Percentiles rank a stretch among this genome's conserved stretches.
Conservation (phyloP, 2,113 vertebrate species). For the Sphyrna mokarran region DNA sequence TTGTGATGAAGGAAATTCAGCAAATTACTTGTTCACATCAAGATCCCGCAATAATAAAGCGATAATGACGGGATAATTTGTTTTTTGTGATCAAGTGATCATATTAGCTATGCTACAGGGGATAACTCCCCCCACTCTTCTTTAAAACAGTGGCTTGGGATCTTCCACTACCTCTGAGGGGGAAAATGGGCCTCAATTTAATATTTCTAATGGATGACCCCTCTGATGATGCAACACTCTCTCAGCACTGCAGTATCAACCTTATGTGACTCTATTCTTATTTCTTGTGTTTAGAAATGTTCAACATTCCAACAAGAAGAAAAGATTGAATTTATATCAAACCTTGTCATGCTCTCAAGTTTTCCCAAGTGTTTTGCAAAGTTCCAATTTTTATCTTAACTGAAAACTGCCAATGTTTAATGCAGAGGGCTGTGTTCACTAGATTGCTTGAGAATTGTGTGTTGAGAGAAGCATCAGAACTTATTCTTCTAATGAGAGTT, state of each 20-base stretch:
- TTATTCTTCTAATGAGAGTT: neutral
- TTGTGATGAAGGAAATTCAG: neutral
- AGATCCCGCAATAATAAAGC: neutral
- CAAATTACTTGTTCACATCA: neutral
- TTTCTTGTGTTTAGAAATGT: neutral
- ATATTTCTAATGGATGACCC: neutral
- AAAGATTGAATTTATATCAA: neutral
- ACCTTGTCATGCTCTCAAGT: neutral
- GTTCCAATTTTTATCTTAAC: neutral
- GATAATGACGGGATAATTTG: neutral
- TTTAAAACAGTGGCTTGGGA: neutral
- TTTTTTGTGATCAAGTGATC: neutral
- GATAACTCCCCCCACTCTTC: neutral
- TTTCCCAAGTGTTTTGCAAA: neutral
- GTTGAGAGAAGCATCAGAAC: neutral
- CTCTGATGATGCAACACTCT: neutral
- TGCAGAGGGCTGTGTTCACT: neutral
- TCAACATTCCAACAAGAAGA: neutral
- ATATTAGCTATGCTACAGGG: neutral
- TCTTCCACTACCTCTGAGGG: neutral
- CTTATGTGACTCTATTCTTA: too few species aligned
- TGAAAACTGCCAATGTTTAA: neutral
- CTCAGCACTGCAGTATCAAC: too few species aligned
- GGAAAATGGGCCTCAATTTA: neutral
- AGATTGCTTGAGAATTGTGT: neutral